These are phyloP conservation scores for Nestor notabilis DNA, from an alignment of 2,113 vertebrate species.

Conservation along the genomic window DNA sequence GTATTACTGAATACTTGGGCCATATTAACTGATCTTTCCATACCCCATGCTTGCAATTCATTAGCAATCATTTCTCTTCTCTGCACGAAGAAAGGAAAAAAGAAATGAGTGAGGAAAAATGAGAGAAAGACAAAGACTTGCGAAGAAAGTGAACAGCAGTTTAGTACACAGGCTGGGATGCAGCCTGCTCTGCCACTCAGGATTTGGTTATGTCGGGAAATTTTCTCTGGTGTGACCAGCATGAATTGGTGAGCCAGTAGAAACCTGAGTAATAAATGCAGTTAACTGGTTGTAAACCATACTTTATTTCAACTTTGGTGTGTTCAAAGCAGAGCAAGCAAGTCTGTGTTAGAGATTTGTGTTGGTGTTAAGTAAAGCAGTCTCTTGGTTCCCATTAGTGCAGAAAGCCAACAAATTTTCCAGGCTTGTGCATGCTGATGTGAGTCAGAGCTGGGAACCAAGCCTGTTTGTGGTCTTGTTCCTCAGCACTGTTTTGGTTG, in stretches of 20 bases:
- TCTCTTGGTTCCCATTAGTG: not conserved
- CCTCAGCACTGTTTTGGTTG: not conserved
- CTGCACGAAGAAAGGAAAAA: slow-evolving; percentile 32
- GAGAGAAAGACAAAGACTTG: slow-evolving; percentile 1
- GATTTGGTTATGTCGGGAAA: not conserved
- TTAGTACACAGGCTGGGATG: not conserved
- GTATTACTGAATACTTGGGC: slow-evolving; percentile 18
- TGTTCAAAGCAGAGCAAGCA: not conserved
- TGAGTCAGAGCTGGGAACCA: not conserved
- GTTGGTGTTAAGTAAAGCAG: not conserved
- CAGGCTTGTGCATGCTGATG: not conserved
- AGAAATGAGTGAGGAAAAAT: not conserved
- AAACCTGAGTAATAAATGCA: not conserved
- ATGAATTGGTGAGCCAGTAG: not conserved
- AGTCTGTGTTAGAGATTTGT: not conserved
- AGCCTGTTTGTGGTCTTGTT: not conserved
- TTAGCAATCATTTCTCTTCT: slow-evolving; percentile 58
- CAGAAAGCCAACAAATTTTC: not conserved
- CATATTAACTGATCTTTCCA: slow-evolving; percentile 23
- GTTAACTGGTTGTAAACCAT: not conserved
- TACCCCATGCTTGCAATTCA: slow-evolving; percentile 48
- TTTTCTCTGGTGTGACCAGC: not conserved
- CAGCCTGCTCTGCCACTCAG: not conserved
- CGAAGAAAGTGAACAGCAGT: not conserved
- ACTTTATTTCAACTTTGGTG: not conserved